These are phyloP conservation scores for Phalacrocorax aristotelis DNA, from an alignment of 2,113 vertebrate genomes.

Conservation along the genomic window DNA sequence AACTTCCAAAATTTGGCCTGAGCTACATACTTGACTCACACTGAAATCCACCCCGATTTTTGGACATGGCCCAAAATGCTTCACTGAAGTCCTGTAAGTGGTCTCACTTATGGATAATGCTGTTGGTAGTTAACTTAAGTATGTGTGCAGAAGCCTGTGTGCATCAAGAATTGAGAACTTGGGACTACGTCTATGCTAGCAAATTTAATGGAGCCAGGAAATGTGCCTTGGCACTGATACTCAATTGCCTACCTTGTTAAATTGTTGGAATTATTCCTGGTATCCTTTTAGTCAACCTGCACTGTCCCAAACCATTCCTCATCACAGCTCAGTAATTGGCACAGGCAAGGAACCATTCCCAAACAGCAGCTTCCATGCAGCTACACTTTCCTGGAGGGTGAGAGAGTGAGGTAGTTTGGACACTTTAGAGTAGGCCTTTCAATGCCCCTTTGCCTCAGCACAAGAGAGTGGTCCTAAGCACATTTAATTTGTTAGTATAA, in stretches of 20 bases:
- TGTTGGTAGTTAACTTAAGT: background rate
- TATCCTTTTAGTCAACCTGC: background rate
- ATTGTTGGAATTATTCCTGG: background rate
- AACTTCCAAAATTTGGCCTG: background rate
- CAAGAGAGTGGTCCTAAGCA: background rate
- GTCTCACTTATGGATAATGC: background rate
- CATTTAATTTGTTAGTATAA: background rate
- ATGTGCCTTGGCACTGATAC: background rate
- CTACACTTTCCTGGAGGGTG: background rate
- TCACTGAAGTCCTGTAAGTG: background rate
- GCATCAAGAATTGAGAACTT: background rate
- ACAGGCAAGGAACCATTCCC: background rate
- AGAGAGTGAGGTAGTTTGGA: background rate
- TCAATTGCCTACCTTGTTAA: background rate
- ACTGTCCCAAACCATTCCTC: background rate
- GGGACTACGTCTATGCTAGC: background rate
- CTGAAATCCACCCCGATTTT: background rate
- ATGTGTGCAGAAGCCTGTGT: background rate
- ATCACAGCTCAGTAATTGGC: background rate
- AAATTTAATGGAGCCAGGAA: background rate
- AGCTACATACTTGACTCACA: background rate
- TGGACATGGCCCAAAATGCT: background rate
- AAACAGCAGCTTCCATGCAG: background rate
- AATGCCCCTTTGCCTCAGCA: background rate
- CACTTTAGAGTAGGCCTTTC: background rate